Base-by-base conservation (phyloP, 1,140 invertebrate species). In the Pseudomyrmex sp. region DNA sequence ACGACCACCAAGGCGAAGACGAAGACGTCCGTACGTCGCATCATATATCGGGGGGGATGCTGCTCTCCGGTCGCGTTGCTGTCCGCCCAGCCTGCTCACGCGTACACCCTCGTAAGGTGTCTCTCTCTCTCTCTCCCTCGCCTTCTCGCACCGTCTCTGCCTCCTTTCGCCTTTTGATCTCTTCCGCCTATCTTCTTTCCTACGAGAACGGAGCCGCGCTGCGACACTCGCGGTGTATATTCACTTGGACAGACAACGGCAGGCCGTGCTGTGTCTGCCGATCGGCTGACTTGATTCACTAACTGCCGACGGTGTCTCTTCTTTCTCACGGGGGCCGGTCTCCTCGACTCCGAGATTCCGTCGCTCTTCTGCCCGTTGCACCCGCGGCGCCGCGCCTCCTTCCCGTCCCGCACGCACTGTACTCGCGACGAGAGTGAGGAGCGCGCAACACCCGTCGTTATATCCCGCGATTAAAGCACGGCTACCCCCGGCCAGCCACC, bases 1-100 rank as follows among this genome's bases (percentile, higher is more conserved):
- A 76, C 84, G 75, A 84, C 54, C 20, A 85, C 44, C 54, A 80
- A 61, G 54, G 23, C 46, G 44, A 48, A 46, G 54, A 89, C 74
- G 83, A 77, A 84, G 82, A 66, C 65, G 79, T 66, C 65, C 86
- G 77, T 75, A 86, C 89, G 88, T 89, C 82, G 83, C 89, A 90
- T 91, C 80, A 90, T 88, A 90, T 89, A 82, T 80, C 20, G 59
- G 59, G 62, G 73, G 74, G 73, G 74, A 66, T 65, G 46, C 46
- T 85, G 68, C 83, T 89, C 72, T 89, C 80, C n/a, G 54, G 76
- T 85, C 23, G 82, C 88, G 74, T 76, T 86, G 73, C 86, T 88
- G 79, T 89, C 88, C 87, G 88, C 88, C 87, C 88, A 80, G 46
- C 76, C 56, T 80, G 76, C 54, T 80, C 76, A 56, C 65, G 76